A percentile compares a stretch with the other conserved stretches of the same genome.
Conservation (phyloP, 2,113 vertebrate species). For the Dendrocopos noguchii region DNA sequence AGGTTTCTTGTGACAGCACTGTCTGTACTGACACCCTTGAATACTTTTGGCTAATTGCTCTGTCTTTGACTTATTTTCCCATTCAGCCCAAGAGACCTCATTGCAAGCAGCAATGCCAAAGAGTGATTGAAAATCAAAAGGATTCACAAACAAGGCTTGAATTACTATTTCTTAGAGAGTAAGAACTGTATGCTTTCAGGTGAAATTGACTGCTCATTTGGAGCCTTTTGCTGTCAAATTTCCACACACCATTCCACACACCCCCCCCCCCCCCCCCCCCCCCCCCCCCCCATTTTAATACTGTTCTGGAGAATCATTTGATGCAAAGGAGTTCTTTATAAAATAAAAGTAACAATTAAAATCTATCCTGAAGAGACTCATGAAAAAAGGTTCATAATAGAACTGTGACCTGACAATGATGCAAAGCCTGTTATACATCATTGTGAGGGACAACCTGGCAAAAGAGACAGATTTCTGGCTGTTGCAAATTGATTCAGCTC, state of each 20-base stretch:
- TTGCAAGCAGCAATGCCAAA: background rate
- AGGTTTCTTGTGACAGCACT: background rate
- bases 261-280: no score
- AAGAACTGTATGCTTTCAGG: background rate
- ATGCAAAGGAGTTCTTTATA: background rate
- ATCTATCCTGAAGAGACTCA: background rate
- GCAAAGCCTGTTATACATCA: background rate
- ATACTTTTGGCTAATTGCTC: background rate
- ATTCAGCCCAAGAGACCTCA: background rate
- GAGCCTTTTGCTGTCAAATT: background rate
- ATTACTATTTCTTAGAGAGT: background rate
- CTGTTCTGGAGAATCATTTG: background rate
- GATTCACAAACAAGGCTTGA: background rate
- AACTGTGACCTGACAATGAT: background rate
- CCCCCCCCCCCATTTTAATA: background rate
- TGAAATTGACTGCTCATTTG: background rate
- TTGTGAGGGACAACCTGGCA: background rate
- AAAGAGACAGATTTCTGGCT: background rate
- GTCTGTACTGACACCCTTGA: background rate
- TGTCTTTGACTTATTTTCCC: background rate
- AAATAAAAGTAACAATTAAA: background rate
- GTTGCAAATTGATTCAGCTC: background rate
- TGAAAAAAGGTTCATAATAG: background rate
- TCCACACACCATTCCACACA: no score
- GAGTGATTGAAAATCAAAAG: background rate